Evolutionary conservation across 1,140 invertebrate species (phyloP).

Genomic region (Plectrocnemia conspersa): DNA sequence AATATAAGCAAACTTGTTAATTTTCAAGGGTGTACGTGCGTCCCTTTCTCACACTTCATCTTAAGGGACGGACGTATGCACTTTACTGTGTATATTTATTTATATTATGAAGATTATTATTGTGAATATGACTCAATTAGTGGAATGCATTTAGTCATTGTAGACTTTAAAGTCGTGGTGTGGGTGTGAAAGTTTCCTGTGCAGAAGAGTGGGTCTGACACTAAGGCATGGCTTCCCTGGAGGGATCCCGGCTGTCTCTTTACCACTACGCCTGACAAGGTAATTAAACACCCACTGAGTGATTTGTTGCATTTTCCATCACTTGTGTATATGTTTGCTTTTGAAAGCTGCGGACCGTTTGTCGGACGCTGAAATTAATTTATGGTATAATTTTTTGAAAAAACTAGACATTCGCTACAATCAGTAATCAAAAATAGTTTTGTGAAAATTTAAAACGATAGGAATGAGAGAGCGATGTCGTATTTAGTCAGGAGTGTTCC

Average conservation of each 20-base stretch:
- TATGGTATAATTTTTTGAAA: too few relatives aligned
- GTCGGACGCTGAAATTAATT: too few relatives aligned
- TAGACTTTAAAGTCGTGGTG: slow-evolving; percentile 1
- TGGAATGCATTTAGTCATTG: slow-evolving; percentile 20
- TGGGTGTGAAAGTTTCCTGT: neutral
- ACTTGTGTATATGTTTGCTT: neutral
- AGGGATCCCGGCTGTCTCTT: neutral
- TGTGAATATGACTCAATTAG: neutral
- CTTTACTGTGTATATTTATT: slow-evolving; percentile 2
- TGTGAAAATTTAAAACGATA: neutral
- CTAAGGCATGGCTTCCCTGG: neutral
- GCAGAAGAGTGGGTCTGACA: neutral
- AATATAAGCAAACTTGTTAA: neutral
- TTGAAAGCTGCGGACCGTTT: too few relatives aligned
- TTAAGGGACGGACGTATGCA: neutral
- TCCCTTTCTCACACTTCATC: neutral
- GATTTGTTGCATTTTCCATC: neutral
- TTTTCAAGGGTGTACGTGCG: neutral
- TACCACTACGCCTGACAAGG: neutral
- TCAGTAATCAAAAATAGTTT: neutral
- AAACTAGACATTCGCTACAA: too few relatives aligned
- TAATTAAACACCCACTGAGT: neutral
- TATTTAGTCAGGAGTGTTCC: slow-evolving; percentile 11
- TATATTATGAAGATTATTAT: neutral
- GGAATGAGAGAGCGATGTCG: neutral